Conservation (phyloP, 2,797 vertebrate genomes). For the Pipistrellus kuhlii region DNA sequence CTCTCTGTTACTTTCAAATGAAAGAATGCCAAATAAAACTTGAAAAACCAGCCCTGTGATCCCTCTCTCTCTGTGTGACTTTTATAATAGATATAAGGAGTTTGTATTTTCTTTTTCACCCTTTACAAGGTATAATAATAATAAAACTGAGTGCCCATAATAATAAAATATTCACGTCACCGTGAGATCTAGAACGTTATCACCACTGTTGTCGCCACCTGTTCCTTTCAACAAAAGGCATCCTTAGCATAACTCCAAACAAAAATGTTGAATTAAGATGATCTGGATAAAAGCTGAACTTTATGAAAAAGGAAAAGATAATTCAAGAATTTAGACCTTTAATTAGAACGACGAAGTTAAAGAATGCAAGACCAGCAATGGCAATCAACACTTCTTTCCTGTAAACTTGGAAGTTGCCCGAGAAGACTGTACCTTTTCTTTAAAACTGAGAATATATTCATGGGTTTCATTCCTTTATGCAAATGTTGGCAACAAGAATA, state of each 20-base stretch:
- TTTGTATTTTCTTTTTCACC: slow-evolving; percentile 27
- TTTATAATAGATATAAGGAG: slow-evolving; percentile 57
- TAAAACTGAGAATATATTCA: neutral
- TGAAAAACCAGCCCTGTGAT: slow-evolving; percentile 70
- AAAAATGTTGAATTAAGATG: neutral
- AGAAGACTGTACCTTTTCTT: neutral
- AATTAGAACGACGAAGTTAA: neutral
- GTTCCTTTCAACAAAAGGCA: neutral
- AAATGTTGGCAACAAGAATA: neutral
- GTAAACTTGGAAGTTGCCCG: neutral
- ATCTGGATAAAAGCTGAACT: neutral
- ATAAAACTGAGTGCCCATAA: neutral
- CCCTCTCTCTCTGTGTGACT: neutral
- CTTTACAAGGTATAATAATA: neutral
- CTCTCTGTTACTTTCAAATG: slow-evolving; percentile 56
- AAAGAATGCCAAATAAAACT: slow-evolving; percentile 71
- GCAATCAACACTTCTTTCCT: neutral
- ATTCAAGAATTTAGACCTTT: neutral
- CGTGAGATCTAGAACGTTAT: neutral
- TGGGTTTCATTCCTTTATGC: neutral
- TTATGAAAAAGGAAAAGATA: neutral
- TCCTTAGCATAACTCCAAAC: neutral
- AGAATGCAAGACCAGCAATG: neutral
- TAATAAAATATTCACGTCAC: slow-evolving; percentile 37
- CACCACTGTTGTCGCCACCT: neutral